phyloP scores from a whole-genome alignment of 2,888 invertebrate species.

The Cantharis rufa region DNA sequence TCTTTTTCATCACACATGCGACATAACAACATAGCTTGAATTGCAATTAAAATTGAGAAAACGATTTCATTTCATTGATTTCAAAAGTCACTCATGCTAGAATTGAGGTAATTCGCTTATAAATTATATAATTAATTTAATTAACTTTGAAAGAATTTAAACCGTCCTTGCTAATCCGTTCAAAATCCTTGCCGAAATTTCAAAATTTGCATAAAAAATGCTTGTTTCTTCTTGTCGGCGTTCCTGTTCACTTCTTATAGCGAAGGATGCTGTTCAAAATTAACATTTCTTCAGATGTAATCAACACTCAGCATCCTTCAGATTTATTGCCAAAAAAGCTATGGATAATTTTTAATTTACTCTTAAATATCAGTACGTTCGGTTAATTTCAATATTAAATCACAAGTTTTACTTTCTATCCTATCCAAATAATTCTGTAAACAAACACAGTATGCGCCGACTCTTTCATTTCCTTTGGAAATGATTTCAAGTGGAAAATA shows the following conservation, averaged over 20 bases:
- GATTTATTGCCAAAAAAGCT: background rate
- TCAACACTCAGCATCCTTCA: background rate
- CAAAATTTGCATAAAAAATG: background rate
- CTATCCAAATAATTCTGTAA: background rate
- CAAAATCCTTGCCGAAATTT: background rate
- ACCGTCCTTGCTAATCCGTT: background rate
- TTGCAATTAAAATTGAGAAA: background rate
- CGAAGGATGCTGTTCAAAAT: background rate
- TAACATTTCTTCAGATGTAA: background rate
- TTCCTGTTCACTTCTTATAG: background rate
- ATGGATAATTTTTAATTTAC: background rate
- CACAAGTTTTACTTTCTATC: background rate
- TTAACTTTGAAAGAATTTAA: background rate
- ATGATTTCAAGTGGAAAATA: conserved; percentile 15
- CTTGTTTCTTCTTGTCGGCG: background rate
- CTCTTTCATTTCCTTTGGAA: conserved; percentile 11
- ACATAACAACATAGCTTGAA: background rate
- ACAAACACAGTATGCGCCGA: background rate
- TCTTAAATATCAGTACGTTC: background rate
- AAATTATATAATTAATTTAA: background rate
- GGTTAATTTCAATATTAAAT: background rate
- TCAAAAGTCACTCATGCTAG: background rate
- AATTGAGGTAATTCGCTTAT: background rate
- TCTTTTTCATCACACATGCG: conserved; percentile 4
- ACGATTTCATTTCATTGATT: background rate